Conservation (phyloP, 1,140 invertebrate genomes). For the Octopus bimaculoides region DNA sequence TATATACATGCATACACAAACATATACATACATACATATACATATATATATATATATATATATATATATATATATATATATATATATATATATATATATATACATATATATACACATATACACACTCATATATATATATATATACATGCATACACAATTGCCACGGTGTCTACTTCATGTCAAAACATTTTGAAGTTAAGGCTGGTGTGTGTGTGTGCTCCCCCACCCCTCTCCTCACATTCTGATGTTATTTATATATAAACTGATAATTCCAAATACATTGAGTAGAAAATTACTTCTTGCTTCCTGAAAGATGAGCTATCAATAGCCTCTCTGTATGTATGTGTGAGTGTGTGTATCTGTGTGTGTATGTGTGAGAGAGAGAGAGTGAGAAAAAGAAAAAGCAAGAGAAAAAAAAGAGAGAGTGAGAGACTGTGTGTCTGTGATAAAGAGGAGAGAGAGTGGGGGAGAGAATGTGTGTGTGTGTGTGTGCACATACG, state of each 20-base stretch:
- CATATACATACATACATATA: not conserved
- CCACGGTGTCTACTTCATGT: not conserved
- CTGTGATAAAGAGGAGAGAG: too few species aligned
- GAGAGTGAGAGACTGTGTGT: too few species aligned
- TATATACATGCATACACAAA: not conserved
- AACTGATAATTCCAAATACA: too few species aligned
- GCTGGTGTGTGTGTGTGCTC: not conserved
- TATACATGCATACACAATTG: not conserved
- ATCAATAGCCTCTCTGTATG: too few species aligned
- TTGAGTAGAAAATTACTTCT: too few species aligned
- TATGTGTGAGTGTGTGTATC: too few species aligned
- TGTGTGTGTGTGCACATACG: too few species aligned
- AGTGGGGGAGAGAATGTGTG: too few species aligned
- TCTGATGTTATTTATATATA: too few species aligned
- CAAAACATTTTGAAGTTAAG: not conserved
- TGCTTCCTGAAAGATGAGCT: too few species aligned
- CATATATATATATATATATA: not conserved
- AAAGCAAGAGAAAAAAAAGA: not conserved
- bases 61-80: slow-evolving; percentile 4
- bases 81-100: not conserved
- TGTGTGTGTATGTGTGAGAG: not conserved
- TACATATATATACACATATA: not conserved
- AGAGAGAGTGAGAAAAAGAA: not conserved
- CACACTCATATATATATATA: not conserved
- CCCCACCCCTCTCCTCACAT: too few species aligned